phyloP scores from a whole-genome alignment of 2,797 vertebrate species.

The Sebastes trivittatus region DNA sequence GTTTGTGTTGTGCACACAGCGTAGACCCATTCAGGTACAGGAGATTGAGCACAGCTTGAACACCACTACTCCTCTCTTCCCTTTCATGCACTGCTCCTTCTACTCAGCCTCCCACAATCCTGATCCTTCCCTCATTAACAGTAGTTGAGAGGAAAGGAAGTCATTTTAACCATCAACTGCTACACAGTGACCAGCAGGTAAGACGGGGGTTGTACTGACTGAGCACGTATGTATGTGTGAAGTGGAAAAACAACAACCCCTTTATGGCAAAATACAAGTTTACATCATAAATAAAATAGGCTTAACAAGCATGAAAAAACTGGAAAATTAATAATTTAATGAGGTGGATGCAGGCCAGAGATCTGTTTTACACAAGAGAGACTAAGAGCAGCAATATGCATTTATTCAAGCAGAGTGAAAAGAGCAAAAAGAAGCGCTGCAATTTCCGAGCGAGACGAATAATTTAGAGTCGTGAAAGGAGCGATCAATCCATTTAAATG shows the following conservation, averaged over 20 bases:
- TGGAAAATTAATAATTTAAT: background rate
- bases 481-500: background rate
- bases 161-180: background rate
- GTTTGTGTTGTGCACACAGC: background rate
- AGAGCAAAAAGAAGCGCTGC: background rate
- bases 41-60: constrained; percentile 38
- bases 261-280: background rate
- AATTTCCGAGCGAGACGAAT: background rate
- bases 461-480: background rate
- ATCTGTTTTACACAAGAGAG: background rate
- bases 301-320: background rate
- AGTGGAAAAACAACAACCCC: background rate
- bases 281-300: background rate
- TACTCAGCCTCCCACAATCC: background rate
- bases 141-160: background rate
- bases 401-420: constrained; percentile 1
- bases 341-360: background rate
- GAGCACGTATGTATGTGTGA: background rate
- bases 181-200: background rate
- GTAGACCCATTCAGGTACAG: constrained; percentile 6
- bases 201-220: background rate
- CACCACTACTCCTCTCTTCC: background rate
- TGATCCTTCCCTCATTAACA: background rate
- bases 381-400: background rate
- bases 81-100: constrained; percentile 4